A percentile compares a stretch with the other conserved stretches of the same genome.
Evolutionary conservation across 2,113 vertebrate genomes (phyloP).

Genomic region (Caloenas nicobarica): DNA sequence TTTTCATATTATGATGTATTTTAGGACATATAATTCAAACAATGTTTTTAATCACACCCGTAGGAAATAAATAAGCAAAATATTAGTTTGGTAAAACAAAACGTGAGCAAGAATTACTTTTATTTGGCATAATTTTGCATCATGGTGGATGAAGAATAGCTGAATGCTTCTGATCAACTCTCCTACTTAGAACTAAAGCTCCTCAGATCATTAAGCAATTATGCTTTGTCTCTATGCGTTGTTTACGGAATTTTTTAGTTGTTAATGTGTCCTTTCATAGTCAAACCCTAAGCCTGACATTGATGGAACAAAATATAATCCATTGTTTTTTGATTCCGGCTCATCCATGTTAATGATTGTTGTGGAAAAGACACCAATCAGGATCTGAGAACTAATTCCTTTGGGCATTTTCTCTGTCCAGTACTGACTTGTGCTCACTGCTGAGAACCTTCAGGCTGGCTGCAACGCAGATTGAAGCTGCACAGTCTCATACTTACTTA

Average conservation of each 20-base stretch:
- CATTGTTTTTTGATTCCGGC: neutral
- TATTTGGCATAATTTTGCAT: neutral
- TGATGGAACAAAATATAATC: neutral
- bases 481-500: neutral
- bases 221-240: neutral
- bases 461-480: neutral
- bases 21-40: neutral
- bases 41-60: neutral
- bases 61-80: neutral
- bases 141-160: neutral
- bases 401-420: neutral
- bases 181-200: neutral
- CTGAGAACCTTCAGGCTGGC: neutral
- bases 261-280: neutral
- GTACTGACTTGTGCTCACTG: neutral
- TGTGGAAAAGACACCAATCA: neutral
- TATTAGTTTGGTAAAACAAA: neutral
- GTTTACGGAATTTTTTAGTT: neutral
- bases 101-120: neutral
- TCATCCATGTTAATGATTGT: neutral
- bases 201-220: neutral
- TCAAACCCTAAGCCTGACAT: neutral
- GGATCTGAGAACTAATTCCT: neutral
- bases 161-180: neutral
- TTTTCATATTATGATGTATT: neutral